Conservation (phyloP, 2,113 vertebrate species). For the Casuarius casuarius region DNA sequence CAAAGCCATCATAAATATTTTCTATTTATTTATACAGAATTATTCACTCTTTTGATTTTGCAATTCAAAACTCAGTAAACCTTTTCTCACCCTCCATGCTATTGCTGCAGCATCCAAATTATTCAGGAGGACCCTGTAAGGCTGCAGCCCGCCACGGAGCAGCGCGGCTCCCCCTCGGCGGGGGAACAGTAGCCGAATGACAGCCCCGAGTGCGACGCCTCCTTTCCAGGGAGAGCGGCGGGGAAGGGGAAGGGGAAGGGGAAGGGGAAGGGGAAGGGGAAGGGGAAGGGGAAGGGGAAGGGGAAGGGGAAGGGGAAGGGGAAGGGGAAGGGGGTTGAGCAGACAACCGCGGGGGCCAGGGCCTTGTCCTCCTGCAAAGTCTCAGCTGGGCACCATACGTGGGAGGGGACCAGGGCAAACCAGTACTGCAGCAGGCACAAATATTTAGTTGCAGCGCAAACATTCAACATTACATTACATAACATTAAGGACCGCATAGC, state of each 20-base stretch:
- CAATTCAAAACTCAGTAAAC: background rate
- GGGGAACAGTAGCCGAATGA: background rate
- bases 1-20: background rate
- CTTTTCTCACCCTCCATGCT: background rate
- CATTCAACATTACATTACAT: background rate
- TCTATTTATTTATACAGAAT: background rate
- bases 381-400: background rate
- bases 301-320: too few relatives aligned
- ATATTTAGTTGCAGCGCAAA: background rate
- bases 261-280: too few relatives aligned
- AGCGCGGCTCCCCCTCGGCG: background rate
- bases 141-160: background rate
- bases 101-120: background rate
- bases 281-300: too few relatives aligned
- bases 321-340: too few relatives aligned
- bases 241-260: too few relatives aligned
- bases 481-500: background rate
- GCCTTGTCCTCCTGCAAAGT: too few relatives aligned
- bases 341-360: too few relatives aligned
- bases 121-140: background rate
- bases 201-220: too few relatives aligned
- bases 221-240: background rate
- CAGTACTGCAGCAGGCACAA: background rate
- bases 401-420: background rate
- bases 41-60: background rate